These are phyloP conservation scores for Platypus cylindrus DNA, from an alignment of 2,888 invertebrate species.

Conservation along the genomic window DNA sequence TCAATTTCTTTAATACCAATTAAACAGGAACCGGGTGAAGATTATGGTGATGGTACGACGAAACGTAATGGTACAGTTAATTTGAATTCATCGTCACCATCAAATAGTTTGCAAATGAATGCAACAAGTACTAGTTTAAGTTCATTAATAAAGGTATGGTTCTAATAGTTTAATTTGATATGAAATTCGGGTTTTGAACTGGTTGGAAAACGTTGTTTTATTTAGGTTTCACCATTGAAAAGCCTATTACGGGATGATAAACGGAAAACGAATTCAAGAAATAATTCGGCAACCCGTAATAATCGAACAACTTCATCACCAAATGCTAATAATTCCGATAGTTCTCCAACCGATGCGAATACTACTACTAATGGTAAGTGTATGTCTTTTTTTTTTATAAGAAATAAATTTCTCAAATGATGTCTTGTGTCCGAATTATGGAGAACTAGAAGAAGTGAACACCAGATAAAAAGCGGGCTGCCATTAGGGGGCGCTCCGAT, in stretches of 20 bases:
- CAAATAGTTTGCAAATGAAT: slow-evolving; percentile 31
- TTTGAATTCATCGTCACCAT: slow-evolving; percentile 30
- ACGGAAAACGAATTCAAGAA: slow-evolving; percentile 62
- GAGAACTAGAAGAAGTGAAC: too few relatives aligned
- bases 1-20: slow-evolving; percentile 79
- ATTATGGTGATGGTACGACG: slow-evolving; percentile 33
- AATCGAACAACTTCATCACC: slow-evolving; percentile 33
- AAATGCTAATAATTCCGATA: slow-evolving; percentile 33
- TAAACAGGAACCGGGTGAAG: slow-evolving; percentile 52
- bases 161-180: neutral
- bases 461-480: too few relatives aligned
- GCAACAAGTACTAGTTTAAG: slow-evolving; percentile 59
- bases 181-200: neutral
- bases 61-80: slow-evolving; percentile 34
- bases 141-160: slow-evolving; percentile 56
- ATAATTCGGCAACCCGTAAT: slow-evolving; percentile 38
- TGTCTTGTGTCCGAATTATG: too few relatives aligned
- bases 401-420: too few relatives aligned
- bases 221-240: slow-evolving; percentile 61
- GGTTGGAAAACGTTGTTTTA: neutral
- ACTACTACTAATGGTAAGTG: slow-evolving; percentile 30
- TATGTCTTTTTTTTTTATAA: too few relatives aligned
- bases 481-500: too few relatives aligned
- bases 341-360: slow-evolving; percentile 35
- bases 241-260: slow-evolving; percentile 75